Evolutionary conservation across 1,140 invertebrate species (phyloP), one percentile per base, ranked within the genome.

Genomic region (Micrasema minimum): DNA sequence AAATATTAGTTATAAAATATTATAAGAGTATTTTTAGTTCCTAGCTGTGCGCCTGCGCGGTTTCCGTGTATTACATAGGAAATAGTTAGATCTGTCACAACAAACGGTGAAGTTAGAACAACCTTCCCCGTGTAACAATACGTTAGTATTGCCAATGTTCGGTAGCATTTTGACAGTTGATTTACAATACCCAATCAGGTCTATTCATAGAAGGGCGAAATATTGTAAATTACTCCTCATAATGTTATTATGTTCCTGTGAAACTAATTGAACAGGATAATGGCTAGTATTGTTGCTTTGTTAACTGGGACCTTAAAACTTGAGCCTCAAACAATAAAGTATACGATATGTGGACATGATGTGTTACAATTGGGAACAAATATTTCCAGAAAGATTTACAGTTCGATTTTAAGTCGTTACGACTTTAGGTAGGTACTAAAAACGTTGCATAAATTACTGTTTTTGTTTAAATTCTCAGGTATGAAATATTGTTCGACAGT

Each of bases 181-280:
- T 69, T 69, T 69, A 69, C 67, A 64, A 64, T 51, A 7, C 41
- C 67, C 67, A 41, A 69, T 62, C 57, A 18, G 7, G 43, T 50
- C 67, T 53, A 62, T 62, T 62, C 57, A 69, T 2, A 18, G 35
- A 41, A 69, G 67, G 59, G 6, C 18, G 55, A 64, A 69, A 62
- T 64, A 53, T 64, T 62, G 45, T 69, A 69, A 69, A 69, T 69
- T 62, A 69, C 57, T 51, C 10, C 48, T 37, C 45, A 53, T 62
- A 41, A 12, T 46, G n/a, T 67, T 38, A 43, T 50, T 57, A 37
- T 64, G 38, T 45, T 65, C 55, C 69, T 66, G 69, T 71, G 69
- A 66, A 16, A 71, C 69, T 71, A 71, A 71, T 71, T 71, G 69
- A 23, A n/a, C 12, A 10, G 69, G 23, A 69, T 69, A 69, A 69